A percentile compares a stretch with the other conserved stretches of the same genome.
Conservation (phyloP, 2,113 vertebrate species). For the Suncus etruscus region DNA sequence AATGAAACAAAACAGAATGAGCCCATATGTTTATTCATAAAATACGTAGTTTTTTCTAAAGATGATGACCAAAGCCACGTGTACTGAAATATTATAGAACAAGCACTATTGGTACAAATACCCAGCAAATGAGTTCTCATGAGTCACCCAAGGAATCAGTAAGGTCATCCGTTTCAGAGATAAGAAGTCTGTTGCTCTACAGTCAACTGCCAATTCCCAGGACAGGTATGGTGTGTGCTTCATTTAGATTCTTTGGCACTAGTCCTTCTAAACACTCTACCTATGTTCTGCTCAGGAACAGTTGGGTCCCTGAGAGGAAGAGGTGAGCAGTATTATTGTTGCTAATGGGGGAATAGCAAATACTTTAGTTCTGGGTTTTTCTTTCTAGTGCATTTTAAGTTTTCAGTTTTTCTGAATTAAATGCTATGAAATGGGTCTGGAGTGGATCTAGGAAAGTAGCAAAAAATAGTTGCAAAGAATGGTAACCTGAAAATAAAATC, state of each 20-base stretch:
- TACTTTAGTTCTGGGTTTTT: not conserved
- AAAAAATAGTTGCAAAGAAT: slow-evolving; percentile 36
- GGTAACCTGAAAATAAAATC: slow-evolving; percentile 62
- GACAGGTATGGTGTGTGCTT: not conserved
- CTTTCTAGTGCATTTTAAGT: not conserved
- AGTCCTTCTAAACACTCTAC: not conserved
- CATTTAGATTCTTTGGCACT: not conserved
- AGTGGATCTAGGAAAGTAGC: slow-evolving; percentile 55
- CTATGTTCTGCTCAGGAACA: not conserved
- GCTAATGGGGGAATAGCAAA: not conserved
- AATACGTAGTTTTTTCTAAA: not conserved
- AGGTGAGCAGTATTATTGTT: not conserved
- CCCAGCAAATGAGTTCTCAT: not conserved
- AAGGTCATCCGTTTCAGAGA: not conserved
- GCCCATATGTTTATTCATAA: no score
- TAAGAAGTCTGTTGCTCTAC: not conserved
- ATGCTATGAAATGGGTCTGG: slow-evolving; percentile 21
- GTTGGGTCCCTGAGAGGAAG: not conserved
- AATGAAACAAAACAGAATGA: no score
- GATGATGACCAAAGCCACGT: not conserved
- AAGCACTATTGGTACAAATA: not conserved
- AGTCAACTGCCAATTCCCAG: not conserved
- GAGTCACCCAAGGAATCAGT: not conserved
- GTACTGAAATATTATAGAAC: not conserved
- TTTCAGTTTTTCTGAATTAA: slow-evolving; percentile 37